A percentile compares a stretch with the other conserved stretches of the same genome.
phyloP scores from a whole-genome alignment of 1,140 invertebrate species.

The Brachionus koreanus region DNA sequence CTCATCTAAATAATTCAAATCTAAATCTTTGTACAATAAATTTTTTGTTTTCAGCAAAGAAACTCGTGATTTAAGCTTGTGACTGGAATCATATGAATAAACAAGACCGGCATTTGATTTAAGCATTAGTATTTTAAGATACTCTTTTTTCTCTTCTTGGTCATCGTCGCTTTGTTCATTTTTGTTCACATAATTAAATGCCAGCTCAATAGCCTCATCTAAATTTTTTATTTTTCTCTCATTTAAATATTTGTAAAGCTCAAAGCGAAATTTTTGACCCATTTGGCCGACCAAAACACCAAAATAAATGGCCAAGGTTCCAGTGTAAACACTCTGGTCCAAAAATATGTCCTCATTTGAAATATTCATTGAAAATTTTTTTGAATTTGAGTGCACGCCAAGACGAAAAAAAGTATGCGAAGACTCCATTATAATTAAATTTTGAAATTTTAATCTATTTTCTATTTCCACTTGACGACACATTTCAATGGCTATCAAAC shows the following conservation, averaged over 20 bases:
- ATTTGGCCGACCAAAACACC: background rate
- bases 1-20: background rate
- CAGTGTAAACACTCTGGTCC: slow-evolving; percentile 3
- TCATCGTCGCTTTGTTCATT: background rate
- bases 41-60: background rate
- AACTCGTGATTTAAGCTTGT: background rate
- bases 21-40: slow-evolving; percentile 21
- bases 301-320: slow-evolving; percentile 27
- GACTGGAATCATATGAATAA: background rate
- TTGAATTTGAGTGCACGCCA: slow-evolving; percentile 19
- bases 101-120: slow-evolving; percentile 24
- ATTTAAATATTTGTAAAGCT: slow-evolving; percentile 9
- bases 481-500: slow-evolving; percentile 9
- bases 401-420: slow-evolving; percentile 34
- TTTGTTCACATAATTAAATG: background rate
- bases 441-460: background rate
- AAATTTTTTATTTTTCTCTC: background rate
- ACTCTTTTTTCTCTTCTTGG: background rate
- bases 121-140: background rate
- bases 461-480: slow-evolving; percentile 5
- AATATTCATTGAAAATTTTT: background rate
- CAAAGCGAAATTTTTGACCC: background rate
- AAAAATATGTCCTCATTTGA: slow-evolving; percentile 4
- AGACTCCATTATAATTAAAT: slow-evolving; percentile 9
- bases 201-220: background rate